phyloP scores from a whole-genome alignment of 1,140 invertebrate genomes.

The Steinernema khuongi region DNA sequence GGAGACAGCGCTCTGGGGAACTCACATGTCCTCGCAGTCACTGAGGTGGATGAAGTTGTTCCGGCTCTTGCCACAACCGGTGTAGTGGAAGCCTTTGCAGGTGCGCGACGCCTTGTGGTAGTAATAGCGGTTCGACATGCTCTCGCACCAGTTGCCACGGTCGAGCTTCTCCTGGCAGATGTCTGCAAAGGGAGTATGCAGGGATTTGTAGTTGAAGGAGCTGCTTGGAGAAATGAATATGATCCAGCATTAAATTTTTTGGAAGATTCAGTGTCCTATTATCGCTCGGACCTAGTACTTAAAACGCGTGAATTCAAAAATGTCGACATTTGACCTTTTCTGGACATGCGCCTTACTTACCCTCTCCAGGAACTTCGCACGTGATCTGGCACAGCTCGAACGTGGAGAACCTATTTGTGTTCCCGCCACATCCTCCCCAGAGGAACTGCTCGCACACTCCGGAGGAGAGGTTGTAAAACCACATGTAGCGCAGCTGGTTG shows the following conservation, averaged over 20 bases:
- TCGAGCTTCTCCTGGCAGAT: slow-evolving; percentile 44
- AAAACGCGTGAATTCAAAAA: not conserved
- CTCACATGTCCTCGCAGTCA: slow-evolving; percentile 40
- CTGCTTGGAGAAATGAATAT: not conserved
- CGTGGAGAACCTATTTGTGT: slow-evolving; percentile 46
- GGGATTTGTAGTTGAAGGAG: not conserved
- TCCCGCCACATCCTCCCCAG: slow-evolving; percentile 52
- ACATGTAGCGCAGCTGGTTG: slow-evolving; percentile 48
- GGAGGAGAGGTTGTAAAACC: slow-evolving; percentile 51
- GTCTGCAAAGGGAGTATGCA: slow-evolving; percentile 33
- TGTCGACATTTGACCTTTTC: too few species aligned
- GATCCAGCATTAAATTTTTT: not conserved
- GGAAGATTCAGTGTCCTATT: not conserved
- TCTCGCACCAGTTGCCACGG: slow-evolving; percentile 49
- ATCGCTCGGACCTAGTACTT: not conserved
- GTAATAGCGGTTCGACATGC: slow-evolving; percentile 52
- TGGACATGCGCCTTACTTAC: too few species aligned
- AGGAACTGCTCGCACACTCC: slow-evolving; percentile 53
- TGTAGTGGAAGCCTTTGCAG: slow-evolving; percentile 55
- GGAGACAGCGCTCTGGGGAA: slow-evolving; percentile 25
- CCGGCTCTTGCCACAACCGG: slow-evolving; percentile 48
- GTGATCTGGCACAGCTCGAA: slow-evolving; percentile 51
- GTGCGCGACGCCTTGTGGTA: slow-evolving; percentile 40
- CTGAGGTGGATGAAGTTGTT: slow-evolving; percentile 45
- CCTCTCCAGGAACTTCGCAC: slow-evolving; percentile 45